Evolutionary conservation across 1,140 invertebrate species (phyloP).

Genomic region (Zaprionus taronus): DNA sequence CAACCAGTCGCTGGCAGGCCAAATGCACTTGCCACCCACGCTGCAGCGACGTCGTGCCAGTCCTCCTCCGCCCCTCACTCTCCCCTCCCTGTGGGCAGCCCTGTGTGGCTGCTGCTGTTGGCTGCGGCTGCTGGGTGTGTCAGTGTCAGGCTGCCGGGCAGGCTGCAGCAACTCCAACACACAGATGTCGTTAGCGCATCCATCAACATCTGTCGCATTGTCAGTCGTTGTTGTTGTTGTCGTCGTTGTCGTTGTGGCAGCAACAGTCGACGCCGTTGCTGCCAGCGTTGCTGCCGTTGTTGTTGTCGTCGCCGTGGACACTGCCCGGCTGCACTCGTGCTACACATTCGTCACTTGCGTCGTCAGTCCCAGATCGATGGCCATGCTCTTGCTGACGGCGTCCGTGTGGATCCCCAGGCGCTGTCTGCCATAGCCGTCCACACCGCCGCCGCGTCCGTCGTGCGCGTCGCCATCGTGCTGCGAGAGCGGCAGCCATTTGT

Average conservation of each 20-base stretch:
- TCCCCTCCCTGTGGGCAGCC: neutral
- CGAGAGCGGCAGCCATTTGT: slow-evolving; percentile 86
- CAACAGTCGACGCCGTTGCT: neutral
- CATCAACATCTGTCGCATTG: slow-evolving; percentile 58
- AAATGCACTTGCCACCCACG: slow-evolving; percentile 68
- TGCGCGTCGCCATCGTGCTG: slow-evolving; percentile 81
- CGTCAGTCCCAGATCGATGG: slow-evolving; percentile 77
- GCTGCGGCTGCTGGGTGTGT: slow-evolving; percentile 19
- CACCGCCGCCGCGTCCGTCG: slow-evolving; percentile 32
- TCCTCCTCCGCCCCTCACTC: neutral
- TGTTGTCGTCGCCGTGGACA: slow-evolving; percentile 47
- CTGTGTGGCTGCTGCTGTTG: slow-evolving; percentile 16
- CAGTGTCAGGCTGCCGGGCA: slow-evolving; percentile 27
- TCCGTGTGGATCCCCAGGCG: slow-evolving; percentile 64
- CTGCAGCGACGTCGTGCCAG: slow-evolving; percentile 48
- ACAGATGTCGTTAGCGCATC: slow-evolving; percentile 72
- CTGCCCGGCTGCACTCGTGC: slow-evolving; percentile 72
- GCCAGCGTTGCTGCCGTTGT: slow-evolving; percentile 26
- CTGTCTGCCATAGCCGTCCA: slow-evolving; percentile 60
- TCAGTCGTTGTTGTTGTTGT: slow-evolving; percentile 11
- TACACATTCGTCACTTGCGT: slow-evolving; percentile 84
- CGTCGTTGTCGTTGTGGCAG: neutral
- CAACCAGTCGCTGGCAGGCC: slow-evolving; percentile 67
- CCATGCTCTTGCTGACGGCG: slow-evolving; percentile 78
- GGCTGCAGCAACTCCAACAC: slow-evolving; percentile 63